phyloP scores from a whole-genome alignment of 2,797 vertebrate genomes.

The Antennarius maculatus region DNA sequence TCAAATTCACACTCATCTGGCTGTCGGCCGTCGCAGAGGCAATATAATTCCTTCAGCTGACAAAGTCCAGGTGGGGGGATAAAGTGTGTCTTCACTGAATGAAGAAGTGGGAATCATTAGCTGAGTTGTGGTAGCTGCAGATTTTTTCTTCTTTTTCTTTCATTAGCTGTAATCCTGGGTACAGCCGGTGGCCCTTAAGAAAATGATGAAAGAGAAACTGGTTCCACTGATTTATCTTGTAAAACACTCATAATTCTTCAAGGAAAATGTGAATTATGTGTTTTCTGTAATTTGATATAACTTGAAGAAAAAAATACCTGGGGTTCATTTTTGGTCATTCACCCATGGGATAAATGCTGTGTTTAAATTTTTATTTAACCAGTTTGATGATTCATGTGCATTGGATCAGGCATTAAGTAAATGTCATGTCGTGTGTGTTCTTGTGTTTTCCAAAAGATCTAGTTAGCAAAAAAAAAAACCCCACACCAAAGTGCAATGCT shows the following conservation, averaged over 20 bases:
- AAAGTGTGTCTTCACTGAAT: slow-evolving; percentile 49
- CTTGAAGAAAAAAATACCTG: neutral
- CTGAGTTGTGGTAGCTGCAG: slow-evolving; percentile 5
- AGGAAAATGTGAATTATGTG: slow-evolving; percentile 3
- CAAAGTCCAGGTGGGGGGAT: slow-evolving; percentile 72
- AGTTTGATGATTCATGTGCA: no score
- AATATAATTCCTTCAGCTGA: slow-evolving; percentile 70
- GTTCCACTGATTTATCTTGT: neutral
- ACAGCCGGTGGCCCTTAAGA: neutral
- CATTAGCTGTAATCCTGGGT: slow-evolving; percentile 8
- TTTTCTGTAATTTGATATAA: neutral
- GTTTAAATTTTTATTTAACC: no score
- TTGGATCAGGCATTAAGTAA: slow-evolving; percentile 33
- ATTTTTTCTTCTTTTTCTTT: slow-evolving; percentile 1
- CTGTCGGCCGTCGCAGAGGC: slow-evolving; percentile 37
- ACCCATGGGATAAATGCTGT: no score
- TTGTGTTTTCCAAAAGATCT: neutral
- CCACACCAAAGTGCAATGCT: no score
- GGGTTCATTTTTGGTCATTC: neutral
- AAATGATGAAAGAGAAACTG: neutral
- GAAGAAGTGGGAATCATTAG: slow-evolving; percentile 41
- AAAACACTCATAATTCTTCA: neutral
- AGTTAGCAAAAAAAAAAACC: slow-evolving; percentile 3
- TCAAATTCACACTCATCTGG: slow-evolving; percentile 50
- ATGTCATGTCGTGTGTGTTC: slow-evolving; percentile 36